A percentile compares a stretch with the other conserved stretches of the same genome.
phyloP scores from a whole-genome alignment of 2,113 vertebrate species.

The Cromileptes altivelis region DNA sequence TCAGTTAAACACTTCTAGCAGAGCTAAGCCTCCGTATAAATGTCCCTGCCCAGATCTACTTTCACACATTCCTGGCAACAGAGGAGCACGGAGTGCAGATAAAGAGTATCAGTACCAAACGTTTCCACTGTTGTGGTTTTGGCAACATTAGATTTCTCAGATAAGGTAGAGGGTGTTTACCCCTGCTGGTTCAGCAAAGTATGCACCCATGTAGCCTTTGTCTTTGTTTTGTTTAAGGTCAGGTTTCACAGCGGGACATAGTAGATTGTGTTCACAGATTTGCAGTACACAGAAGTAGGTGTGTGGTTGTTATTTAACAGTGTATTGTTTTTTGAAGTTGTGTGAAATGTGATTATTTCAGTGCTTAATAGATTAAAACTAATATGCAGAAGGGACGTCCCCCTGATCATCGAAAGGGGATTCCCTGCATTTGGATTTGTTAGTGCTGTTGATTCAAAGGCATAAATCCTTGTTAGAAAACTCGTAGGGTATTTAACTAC shows the following conservation, averaged over 20 bases:
- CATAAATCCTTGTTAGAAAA: conserved; percentile 31
- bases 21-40: conserved; percentile 53
- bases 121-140: conserved; percentile 73
- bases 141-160: conserved; percentile 71
- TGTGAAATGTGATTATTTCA: conserved; percentile 25
- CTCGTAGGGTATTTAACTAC: neutral
- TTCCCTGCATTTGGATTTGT: conserved; percentile 38
- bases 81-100: conserved; percentile 59
- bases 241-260: conserved; percentile 59
- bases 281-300: conserved; percentile 30
- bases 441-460: conserved; percentile 25
- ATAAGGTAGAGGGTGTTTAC: conserved; percentile 68
- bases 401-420: conserved; percentile 10
- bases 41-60: conserved; percentile 59
- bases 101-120: conserved; percentile 69
- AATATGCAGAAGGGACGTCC: conserved; percentile 5
- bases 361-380: conserved; percentile 13
- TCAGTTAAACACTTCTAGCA: conserved; percentile 44
- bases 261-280: conserved; percentile 57
- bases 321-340: neutral
- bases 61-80: conserved; percentile 76
- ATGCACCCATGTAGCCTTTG: conserved; percentile 37
- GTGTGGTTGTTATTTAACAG: conserved; percentile 23
- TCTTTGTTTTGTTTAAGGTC: conserved; percentile 62
- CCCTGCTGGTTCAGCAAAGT: conserved; percentile 46